Conservation (phyloP, 2,888 invertebrate genomes). For the Athalia cordata region DNA sequence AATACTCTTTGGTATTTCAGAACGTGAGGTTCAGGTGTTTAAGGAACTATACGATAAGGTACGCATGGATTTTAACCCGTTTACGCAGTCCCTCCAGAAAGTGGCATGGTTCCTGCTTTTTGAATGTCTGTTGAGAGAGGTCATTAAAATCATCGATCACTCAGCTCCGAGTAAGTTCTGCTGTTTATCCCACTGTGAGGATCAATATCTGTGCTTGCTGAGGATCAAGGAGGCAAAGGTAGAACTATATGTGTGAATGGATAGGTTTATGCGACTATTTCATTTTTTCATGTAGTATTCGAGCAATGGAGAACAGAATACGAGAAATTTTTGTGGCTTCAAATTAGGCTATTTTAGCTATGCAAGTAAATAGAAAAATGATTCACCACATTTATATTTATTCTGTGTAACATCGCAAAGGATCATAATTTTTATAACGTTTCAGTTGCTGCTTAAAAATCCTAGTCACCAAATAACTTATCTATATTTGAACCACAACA, state of each 20-base stretch:
- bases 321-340: neutral
- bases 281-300: neutral
- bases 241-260: neutral
- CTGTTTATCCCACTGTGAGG: neutral
- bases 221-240: conserved; percentile 34
- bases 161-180: neutral
- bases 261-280: neutral
- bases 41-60: neutral
- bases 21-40: conserved; percentile 2
- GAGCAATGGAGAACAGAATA: neutral
- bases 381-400: neutral
- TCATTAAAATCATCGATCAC: conserved; percentile 2
- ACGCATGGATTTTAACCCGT: conserved; percentile 8
- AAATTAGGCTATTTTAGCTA: too few relatives aligned
- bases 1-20: conserved; percentile 20
- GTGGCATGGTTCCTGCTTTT: conserved; percentile 3
- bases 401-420: neutral
- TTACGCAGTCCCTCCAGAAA: conserved; percentile 2
- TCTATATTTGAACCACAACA: conserved; percentile 9
- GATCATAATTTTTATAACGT: neutral
- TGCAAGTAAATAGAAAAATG: neutral
- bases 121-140: conserved; percentile 13
- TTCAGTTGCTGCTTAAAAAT: conserved; percentile 31
- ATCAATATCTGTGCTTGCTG: conserved; percentile 7
- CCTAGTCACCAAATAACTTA: conserved; percentile 17